A percentile compares a stretch with the other conserved stretches of the same genome.
Conservation (phyloP, 2,797 vertebrate genomes). For the Lithobates sylvaticus region DNA sequence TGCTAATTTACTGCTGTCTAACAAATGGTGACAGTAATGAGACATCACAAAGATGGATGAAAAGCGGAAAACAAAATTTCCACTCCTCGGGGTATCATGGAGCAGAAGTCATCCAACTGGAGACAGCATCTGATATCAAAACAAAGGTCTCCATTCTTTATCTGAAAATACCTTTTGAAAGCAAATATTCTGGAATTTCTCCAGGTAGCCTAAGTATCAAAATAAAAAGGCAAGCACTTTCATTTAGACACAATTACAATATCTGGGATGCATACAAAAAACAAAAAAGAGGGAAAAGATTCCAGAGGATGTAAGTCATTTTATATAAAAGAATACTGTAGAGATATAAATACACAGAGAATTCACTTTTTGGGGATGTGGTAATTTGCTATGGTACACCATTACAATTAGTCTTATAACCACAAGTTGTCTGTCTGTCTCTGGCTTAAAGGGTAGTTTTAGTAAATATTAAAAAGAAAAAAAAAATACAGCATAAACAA, state of each 20-base stretch:
- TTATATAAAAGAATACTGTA: no score
- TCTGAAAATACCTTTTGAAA: conserved; percentile 15
- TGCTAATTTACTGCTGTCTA: conserved; percentile 58
- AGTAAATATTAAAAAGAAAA: no score
- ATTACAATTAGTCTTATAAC: no score
- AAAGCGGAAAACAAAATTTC: conserved; percentile 29
- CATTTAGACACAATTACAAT: not conserved
- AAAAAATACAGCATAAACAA: no score
- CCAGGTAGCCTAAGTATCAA: not conserved
- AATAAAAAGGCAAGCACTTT: no score
- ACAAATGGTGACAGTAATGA: conserved; percentile 60
- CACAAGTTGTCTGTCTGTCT: no score
- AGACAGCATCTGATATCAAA: conserved; percentile 33
- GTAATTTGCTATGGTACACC: no score
- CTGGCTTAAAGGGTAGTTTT: no score
- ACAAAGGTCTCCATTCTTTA: conserved; percentile 15
- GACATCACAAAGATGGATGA: conserved; percentile 58
- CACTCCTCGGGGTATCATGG: conserved; percentile 43
- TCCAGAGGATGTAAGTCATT: no score
- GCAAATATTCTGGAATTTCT: conserved; percentile 14
- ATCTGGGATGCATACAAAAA: not conserved
- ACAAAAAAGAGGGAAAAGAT: no score
- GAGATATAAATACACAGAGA: no score
- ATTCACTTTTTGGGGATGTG: no score
- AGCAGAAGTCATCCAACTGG: conserved; percentile 34